Evolutionary conservation across 2,113 vertebrate species (phyloP), one percentile per base, ranked within the genome.

Genomic region (Percopsis transmontana): DNA sequence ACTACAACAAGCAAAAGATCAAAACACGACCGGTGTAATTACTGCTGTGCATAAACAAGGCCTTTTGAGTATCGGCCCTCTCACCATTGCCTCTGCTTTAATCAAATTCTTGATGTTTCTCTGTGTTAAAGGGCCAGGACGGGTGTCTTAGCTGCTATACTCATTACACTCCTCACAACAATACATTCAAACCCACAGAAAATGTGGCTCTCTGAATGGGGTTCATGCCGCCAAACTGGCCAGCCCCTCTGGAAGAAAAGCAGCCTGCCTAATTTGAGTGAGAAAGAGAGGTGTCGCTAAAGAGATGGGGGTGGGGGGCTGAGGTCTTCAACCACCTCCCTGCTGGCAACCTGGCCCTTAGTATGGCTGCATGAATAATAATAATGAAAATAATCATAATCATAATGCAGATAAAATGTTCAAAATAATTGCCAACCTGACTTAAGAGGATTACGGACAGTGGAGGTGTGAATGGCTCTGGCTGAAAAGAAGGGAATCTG

Each of bases 151-250:
- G 11, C n/a, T 72, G 76, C 27, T 78, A 79, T 72, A 80, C 87
- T 91, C 88, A 88, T 90, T 88, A 84, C 85, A 72, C 74, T 73
- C 79, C 66, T 77, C 80, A 62, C 60, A 77, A 92, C 91, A 91
- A 91, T 91, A 90, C 85, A 88, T 89, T 92, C 88, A 91, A 89
- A 91, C 72, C 85, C 84, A 84, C 88, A 89, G 89, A 92, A 93
- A 93, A 92, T 91, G 89, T 90, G 90, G 91, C 79, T 23, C 62
- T 1, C 67, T 88, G 86, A 91, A 92, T 89, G 74, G 82, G 80
- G 65, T 83, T 87, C 84, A 75, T 81, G 76, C 74, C 70, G 61
- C 70, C 62, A 84, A 82, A 83, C 85, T 74, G 20, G 48, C 67
- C 79, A 70, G 69, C 87, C 81, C 80, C 64, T 61, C 73, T 76